Base-by-base conservation (phyloP, 2,113 vertebrate genomes). In the Sinosuthora webbiana region DNA sequence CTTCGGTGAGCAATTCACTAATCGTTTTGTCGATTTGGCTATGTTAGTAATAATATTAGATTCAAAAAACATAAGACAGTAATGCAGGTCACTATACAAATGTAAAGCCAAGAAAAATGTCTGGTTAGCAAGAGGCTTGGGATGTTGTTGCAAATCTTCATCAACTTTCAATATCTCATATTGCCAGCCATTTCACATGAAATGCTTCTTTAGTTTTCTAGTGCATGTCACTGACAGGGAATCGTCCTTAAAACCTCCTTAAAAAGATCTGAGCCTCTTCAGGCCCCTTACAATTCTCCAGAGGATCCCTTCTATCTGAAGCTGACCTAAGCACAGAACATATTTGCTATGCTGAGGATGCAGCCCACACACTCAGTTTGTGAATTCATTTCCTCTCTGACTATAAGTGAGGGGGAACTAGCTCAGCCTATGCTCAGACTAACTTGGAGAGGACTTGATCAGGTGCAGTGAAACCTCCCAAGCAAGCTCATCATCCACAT, bases 361-460 rank as follows among this genome's bases (percentile, higher is more conserved):
- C 30, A 42, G 55, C 13, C 41, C 9, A 20, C 8, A 50, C 25
- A 15, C 25, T 11, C 27, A 3, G 5, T 18, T 5, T 33, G 35
- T 11, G 16, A 31, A 64, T 53, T 35, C 25, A 19, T 64, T 63
- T 27, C 33, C 14, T 49, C 15, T 42, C 25, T 64, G 33, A 44
- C 28, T n/a, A 22, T n/a, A 14, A 59, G 15, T 0, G 0, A 83
- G 37, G 67, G 8, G 16, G 21, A 56, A 19, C 20, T 8, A 30
- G 7, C 13, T 42, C 42, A 33, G 4, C 18, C 62, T 27, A 3
- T 20, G 27, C 55, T 31, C 56, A 57, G 39, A 15, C 31, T 52
- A 55, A 0, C 10, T 10, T 68, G 20, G 9, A n/a, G 15, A 14
- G 16, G 13, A 37, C 15, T 30, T 2, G 0, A 33, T 24, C 25